Percentiles rank a stretch among this genome's conserved stretches.
Evolutionary conservation across 2,797 vertebrate species (phyloP).

Genomic region (Sebastes nivosus): DNA sequence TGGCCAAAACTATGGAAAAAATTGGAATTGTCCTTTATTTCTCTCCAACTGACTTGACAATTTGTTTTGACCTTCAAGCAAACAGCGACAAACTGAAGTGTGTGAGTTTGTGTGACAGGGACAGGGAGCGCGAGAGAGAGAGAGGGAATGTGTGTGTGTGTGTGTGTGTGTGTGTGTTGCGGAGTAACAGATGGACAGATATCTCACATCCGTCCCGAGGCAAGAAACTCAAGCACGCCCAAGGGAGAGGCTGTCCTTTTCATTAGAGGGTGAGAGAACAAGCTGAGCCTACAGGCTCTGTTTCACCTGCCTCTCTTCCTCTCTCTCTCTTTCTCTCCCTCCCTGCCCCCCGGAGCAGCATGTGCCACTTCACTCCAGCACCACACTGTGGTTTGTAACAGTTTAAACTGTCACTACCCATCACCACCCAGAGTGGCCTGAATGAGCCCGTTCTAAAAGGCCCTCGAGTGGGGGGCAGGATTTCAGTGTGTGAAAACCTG

Average conservation of each 20-base stretch:
- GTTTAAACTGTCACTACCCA: constrained; percentile 79
- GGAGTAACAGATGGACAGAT: constrained; percentile 83
- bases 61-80: constrained; percentile 4
- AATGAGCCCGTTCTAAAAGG: constrained; percentile 37
- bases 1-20: background rate
- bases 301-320: constrained; percentile 65
- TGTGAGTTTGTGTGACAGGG: constrained; percentile 4
- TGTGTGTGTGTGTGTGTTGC: constrained; percentile 24
- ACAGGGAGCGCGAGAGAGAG: no score
- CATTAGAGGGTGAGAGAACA: constrained; percentile 77
- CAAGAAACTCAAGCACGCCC: constrained; percentile 83
- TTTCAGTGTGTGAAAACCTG: constrained; percentile 44
- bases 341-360: constrained; percentile 11
- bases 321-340: background rate
- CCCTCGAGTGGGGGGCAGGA: constrained; percentile 29
- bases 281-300: constrained; percentile 71
- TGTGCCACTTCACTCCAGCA: constrained; percentile 62
- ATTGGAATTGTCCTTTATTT: background rate
- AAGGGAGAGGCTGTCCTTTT: constrained; percentile 80
- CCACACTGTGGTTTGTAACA: constrained; percentile 78
- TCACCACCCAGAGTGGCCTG: constrained; percentile 51
- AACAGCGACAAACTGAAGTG: constrained; percentile 34
- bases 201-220: constrained; percentile 75
- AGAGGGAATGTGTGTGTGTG: background rate
- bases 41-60: constrained; percentile 13